phyloP scores from a whole-genome alignment of 2,888 invertebrate species.

The Thera obeliscata region DNA sequence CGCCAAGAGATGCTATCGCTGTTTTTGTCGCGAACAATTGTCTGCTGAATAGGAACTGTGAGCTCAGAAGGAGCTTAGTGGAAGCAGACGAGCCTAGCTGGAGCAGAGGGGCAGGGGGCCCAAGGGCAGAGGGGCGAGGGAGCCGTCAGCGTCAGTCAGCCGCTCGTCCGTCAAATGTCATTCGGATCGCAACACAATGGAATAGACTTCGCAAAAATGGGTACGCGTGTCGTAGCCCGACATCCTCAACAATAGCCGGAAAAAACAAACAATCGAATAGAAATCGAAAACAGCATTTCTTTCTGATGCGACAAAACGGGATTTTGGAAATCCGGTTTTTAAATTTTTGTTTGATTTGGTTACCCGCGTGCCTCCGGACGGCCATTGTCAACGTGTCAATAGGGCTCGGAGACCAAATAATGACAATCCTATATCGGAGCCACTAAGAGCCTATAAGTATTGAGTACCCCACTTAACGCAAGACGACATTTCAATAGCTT shows the following conservation, averaged over 20 bases:
- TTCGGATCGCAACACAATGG: constrained; percentile 74
- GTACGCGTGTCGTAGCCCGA: constrained; percentile 76
- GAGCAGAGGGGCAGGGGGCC: constrained; percentile 4
- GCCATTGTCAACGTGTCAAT: constrained; percentile 63
- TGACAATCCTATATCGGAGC: constrained; percentile 50
- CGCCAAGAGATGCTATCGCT: constrained; percentile 51
- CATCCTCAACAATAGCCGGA: constrained; percentile 74
- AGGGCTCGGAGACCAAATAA: constrained; percentile 48
- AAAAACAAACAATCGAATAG: constrained; percentile 83
- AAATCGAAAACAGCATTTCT: constrained; percentile 83
- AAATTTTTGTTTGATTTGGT: constrained; percentile 70
- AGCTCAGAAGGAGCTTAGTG: constrained; percentile 50
- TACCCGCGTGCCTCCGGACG: constrained; percentile 57
- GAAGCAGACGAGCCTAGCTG: background rate
- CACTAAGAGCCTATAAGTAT: constrained; percentile 30
- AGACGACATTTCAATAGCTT: constrained; percentile 35
- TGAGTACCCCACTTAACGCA: constrained; percentile 32
- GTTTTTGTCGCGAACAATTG: constrained; percentile 57
- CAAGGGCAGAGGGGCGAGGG: constrained; percentile 1
- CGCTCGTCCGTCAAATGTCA: constrained; percentile 79
- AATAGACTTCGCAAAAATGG: constrained; percentile 80
- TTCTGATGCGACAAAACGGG: constrained; percentile 79
- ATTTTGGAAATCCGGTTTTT: constrained; percentile 83
- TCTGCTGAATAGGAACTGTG: constrained; percentile 45
- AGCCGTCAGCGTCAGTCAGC: constrained; percentile 54